Base-by-base conservation (phyloP, 2,113 vertebrate genomes). In the Pipa parva region DNA sequence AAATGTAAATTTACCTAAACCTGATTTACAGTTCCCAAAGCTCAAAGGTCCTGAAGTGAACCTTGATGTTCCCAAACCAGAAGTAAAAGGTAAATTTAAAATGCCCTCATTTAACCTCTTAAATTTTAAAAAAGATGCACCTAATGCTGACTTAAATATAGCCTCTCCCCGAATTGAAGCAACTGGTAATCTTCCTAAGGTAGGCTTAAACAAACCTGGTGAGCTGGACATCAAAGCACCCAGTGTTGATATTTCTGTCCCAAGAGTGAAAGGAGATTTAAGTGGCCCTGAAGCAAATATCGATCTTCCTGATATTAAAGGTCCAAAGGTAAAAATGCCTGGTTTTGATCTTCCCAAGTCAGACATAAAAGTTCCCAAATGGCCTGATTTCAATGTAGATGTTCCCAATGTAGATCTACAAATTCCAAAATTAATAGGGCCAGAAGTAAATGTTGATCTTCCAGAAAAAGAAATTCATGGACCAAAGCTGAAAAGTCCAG, bases 191-290 rank as follows among this genome's bases (percentile, higher is more conserved):
- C 9, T 49, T 3, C 46, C 46, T 4, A 49, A 49, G 11, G 46
- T 49, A 49, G 46, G 22, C 18, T 22, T 49, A 8, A 49, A 49
- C 21, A 20, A 20, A 24, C 7, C 18, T 10, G 39, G 11, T 15
- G 21, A 22, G 21, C 18, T 49, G 15, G 65, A 69, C 45, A n/a
- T 69, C 22, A 70, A 70, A 42, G 24, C 58, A 15, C 65, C 56
- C 36, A 60, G 50, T 42, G 12, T 69, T 15, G 51, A 68, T 27
- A 10, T 68, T 17, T 52, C 65, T 12, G 57, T 24, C 22, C 66
- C 66, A 31, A 48, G 52, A 52, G 28, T 70, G 12, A 70, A 70
- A 29, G 64, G 56, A 13, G 54, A 57, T 50, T 2, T 63, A 1
- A 25, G 42, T 31, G 61, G 21, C 4, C 46, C 46, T 22, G 21